Conservation (phyloP, 2,113 vertebrate genomes). For the Proteles cristata region DNA sequence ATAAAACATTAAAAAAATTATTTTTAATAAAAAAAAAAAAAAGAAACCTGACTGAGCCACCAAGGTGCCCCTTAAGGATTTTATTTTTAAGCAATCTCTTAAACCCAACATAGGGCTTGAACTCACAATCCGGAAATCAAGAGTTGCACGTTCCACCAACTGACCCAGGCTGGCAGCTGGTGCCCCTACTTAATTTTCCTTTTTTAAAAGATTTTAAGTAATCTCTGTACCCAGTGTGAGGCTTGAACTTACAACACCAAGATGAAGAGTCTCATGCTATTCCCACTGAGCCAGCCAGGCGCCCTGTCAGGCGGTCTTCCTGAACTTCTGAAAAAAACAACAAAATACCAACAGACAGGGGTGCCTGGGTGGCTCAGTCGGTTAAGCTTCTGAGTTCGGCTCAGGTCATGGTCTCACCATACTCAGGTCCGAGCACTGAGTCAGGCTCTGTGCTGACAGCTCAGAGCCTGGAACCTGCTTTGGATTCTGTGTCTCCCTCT, state of each 20-base stretch:
- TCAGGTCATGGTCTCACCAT: no score
- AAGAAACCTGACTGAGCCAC: not conserved
- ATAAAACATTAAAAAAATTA: no score
- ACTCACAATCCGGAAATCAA: not conserved
- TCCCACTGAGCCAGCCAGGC: not conserved
- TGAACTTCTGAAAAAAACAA: not conserved
- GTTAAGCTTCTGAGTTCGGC: no score
- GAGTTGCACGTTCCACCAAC: not conserved
- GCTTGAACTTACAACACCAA: not conserved
- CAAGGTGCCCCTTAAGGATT: not conserved
- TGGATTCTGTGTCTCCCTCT: no score
- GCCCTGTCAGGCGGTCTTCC: not conserved
- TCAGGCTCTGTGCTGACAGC: no score
- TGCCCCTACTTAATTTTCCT: no score
- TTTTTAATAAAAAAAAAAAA: no score
- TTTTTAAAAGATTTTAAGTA: not conserved
- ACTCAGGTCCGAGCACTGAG: no score
- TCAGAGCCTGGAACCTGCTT: no score
- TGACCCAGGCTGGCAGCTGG: not conserved
- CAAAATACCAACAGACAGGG: not conserved
- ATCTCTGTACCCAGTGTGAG: not conserved
- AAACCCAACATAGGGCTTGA: not conserved
- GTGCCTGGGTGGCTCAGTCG: no score
- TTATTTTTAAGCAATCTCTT: not conserved
- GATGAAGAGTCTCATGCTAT: not conserved